Evolutionary conservation across 2,888 invertebrate genomes (phyloP).

Genomic region (Melolontha melolontha): DNA sequence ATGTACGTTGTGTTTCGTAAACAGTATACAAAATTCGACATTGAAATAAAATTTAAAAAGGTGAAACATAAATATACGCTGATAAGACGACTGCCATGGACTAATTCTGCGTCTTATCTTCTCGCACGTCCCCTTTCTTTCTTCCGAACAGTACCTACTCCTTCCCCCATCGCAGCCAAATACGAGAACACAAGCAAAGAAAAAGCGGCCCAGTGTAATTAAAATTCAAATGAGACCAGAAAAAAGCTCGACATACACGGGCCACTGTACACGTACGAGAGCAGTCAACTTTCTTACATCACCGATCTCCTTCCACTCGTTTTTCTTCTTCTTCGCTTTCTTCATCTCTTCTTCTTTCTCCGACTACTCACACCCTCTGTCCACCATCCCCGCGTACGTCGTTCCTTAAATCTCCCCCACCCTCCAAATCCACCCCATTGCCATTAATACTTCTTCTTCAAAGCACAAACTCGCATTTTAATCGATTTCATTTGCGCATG

Average conservation of each 20-base stretch:
- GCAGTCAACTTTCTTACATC: conserved; percentile 64
- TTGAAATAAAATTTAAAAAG: conserved; percentile 50
- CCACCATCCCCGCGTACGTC: conserved; percentile 42
- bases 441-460: conserved; percentile 69
- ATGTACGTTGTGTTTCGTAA: conserved; percentile 30
- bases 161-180: conserved; percentile 29
- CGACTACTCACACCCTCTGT: conserved; percentile 41
- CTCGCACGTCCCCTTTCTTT: conserved; percentile 22
- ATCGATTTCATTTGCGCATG: conserved; percentile 78
- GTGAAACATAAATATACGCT: conserved; percentile 49
- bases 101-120: conserved; percentile 42
- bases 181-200: conserved; percentile 42
- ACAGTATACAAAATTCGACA: conserved; percentile 47
- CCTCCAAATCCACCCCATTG: conserved; percentile 57
- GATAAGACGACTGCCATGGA: conserved; percentile 42
- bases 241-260: conserved; percentile 63
- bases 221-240: conserved; percentile 60
- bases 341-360: conserved; percentile 25
- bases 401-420: conserved; percentile 56
- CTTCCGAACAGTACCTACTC: conserved; percentile 21
- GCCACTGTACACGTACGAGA: conserved; percentile 66
- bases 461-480: conserved; percentile 75
- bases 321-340: conserved; percentile 29
- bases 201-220: conserved; percentile 62
- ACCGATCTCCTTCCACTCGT: conserved; percentile 52